These are phyloP conservation scores for Parazoanthus swiftii DNA, from an alignment of 92 coral and sea anemone genomes.

Conservation along the genomic window DNA sequence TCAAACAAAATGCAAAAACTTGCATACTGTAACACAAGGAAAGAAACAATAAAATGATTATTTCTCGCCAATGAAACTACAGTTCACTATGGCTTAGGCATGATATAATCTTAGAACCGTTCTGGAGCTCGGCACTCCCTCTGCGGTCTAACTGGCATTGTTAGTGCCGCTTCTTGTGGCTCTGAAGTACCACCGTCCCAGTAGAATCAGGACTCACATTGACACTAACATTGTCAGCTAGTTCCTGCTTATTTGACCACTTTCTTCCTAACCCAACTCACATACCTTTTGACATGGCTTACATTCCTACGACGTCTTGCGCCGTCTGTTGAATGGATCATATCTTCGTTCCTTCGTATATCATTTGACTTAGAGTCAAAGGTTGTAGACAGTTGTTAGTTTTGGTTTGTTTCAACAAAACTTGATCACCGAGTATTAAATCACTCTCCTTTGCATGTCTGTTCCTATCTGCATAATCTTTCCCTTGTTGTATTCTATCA, in stretches of 20 bases:
- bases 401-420: conserved; percentile 17
- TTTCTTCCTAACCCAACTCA: too few species aligned
- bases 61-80: background rate
- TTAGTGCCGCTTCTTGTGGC: too few species aligned
- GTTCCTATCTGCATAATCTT: conserved; percentile 12
- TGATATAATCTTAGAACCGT: conserved; percentile 9
- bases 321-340: too few species aligned
- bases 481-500: conserved; percentile 36
- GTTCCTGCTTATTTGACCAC: background rate
- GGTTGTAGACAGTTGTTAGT: background rate
- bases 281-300: too few species aligned
- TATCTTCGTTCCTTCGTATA: too few species aligned
- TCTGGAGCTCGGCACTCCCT: conserved; percentile 7
- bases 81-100: background rate
- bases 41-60: background rate
- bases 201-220: background rate
- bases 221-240: conserved; percentile 7
- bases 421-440: conserved; percentile 23
- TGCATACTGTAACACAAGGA: background rate
- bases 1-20: background rate
- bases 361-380: too few species aligned
- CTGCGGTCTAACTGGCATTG: too few species aligned
- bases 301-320: too few species aligned
- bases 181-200: too few species aligned
- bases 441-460: conserved; percentile 18